Base-by-base conservation (phyloP, 2,888 invertebrate species). In the Syritta pipiens region DNA sequence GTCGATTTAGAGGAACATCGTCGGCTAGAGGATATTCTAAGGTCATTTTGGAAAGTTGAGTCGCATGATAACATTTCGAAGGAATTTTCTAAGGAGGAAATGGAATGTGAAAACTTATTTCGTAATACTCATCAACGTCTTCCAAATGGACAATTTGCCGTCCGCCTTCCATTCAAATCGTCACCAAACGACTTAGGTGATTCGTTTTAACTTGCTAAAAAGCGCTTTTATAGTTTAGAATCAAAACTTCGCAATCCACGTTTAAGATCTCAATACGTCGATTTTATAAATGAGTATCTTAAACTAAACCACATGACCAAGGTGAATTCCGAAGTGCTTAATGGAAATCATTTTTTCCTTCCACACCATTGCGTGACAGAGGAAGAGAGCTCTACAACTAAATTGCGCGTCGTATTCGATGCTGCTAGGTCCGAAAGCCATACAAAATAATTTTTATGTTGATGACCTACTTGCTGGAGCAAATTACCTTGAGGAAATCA, bases 91-190 rank as follows among this genome's bases (percentile, higher is more conserved):
- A n/a, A n/a, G n/a, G n/a, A n/a, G n/a, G n/a, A n/a, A n/a, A n/a
- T n/a, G n/a, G n/a, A 19, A 46, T 12, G n/a, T 12, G 55, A 1
- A 37, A 44, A 6, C 53, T 79, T 26, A 5, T 12, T 37, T 12
- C 14, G n/a, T n/a, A n/a, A n/a, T n/a, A n/a, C n/a, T n/a, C n/a
- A n/a, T n/a, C n/a, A n/a, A n/a, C n/a, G n/a, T n/a, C n/a, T n/a
- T n/a, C n/a, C n/a, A n/a, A n/a, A n/a, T n/a, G n/a, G n/a, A 37
- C 4, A 37, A 37, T 37, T 37, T 37, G 10, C 37, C 4, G 37
- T 37, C 4, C 48, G 48, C 9, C 28, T 48, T 17, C 28, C 28
- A 48, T 48, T 48, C 28, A 49, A 49, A 32, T 17, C 14, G 19
- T 12, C 28, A 32, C 28, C 28, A 9, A 19, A 32, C 10, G 20